phyloP scores from a whole-genome alignment of 2,797 vertebrate genomes.

The Meda fulgida region DNA sequence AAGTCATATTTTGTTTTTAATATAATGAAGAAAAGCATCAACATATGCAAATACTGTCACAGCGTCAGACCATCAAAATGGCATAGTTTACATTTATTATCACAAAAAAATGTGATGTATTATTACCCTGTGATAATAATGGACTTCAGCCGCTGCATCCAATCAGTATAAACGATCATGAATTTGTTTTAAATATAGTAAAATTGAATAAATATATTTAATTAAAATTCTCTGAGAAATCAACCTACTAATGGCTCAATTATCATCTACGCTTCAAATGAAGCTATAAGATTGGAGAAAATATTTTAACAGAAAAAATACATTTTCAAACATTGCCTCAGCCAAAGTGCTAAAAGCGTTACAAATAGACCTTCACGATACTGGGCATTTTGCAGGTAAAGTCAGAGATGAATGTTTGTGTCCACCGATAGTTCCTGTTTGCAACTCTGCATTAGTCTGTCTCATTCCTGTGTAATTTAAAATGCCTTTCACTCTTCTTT shows the following conservation, averaged over 20 bases:
- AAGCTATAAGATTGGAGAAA: neutral
- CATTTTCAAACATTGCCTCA: constrained; percentile 10
- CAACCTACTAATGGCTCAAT: neutral
- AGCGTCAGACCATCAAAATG: neutral
- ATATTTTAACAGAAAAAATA: neutral
- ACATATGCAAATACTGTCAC: neutral
- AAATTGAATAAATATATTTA: neutral
- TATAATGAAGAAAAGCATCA: neutral
- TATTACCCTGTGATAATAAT: neutral
- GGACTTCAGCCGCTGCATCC: neutral
- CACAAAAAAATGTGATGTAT: neutral
- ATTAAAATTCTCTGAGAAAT: neutral
- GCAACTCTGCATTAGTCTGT: neutral
- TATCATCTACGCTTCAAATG: neutral
- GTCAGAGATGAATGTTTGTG: neutral
- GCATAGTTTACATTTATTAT: neutral
- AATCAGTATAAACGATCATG: neutral
- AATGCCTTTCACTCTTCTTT: neutral
- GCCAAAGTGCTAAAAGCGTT: constrained; percentile 6
- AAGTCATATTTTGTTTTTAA: neutral
- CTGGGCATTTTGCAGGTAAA: neutral
- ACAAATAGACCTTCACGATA: neutral
- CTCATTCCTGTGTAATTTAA: constrained; percentile 13
- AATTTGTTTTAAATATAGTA: constrained; percentile 1
- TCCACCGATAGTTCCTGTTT: neutral